Conservation (phyloP, 1,140 invertebrate genomes). For the Theocolax elegans region DNA sequence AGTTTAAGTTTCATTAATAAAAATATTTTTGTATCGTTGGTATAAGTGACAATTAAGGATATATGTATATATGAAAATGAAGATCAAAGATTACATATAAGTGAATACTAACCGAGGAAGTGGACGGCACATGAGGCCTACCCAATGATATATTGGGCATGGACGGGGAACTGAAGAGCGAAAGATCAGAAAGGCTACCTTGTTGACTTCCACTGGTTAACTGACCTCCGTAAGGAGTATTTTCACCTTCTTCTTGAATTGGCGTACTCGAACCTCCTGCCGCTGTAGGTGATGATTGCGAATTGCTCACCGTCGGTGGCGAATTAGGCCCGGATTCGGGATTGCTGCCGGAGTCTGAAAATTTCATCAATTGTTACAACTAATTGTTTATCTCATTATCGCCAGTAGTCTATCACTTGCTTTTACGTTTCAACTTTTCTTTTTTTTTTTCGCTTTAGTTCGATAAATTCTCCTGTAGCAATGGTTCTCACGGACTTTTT, state of each 20-base stretch:
- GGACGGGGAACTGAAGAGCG: conserved; percentile 92
- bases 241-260: conserved; percentile 77
- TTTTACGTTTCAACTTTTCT: no score
- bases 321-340: conserved; percentile 87
- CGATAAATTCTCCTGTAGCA: no score
- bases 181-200: conserved; percentile 73
- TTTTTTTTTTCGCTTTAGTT: no score
- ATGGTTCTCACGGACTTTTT: no score
- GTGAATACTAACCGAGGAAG: conserved; percentile 55
- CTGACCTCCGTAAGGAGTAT: conserved; percentile 68
- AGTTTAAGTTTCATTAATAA: no score
- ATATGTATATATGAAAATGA: no score
- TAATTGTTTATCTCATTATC: no score
- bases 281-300: conserved; percentile 70
- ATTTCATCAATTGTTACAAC: no score
- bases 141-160: conserved; percentile 96
- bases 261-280: conserved; percentile 73
- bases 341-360: conserved; percentile 75
- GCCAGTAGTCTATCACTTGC: no score
- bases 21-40: no score
- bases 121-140: conserved; percentile 75
- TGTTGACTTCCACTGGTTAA: conserved; percentile 69
- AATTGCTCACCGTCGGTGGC: conserved; percentile 74
- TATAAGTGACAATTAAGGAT: no score
- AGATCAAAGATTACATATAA: conserved; percentile 15